Evolutionary conservation across 2,797 vertebrate species (phyloP).

Genomic region (Gambelia wislizenii): DNA sequence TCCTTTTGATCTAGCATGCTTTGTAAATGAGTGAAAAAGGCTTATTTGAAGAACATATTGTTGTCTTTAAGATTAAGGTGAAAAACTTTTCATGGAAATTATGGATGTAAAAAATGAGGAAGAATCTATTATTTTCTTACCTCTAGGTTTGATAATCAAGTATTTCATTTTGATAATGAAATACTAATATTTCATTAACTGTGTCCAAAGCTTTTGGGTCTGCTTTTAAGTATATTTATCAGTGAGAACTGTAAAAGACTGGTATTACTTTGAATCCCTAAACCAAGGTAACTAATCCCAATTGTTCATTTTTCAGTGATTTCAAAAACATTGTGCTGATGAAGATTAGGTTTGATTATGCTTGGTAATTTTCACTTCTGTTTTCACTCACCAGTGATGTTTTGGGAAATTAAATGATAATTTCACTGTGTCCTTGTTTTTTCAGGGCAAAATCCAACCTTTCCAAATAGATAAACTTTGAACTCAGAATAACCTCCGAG

Average conservation of each 20-base stretch:
- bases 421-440: slow-evolving; percentile 53
- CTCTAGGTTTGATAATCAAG: not conserved
- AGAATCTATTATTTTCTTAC: not conserved
- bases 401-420: slow-evolving; percentile 61
- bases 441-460: slow-evolving; percentile 46
- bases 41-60: slow-evolving; percentile 4
- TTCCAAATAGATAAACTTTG: slow-evolving; percentile 14
- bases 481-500: slow-evolving; percentile 24
- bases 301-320: slow-evolving; percentile 76
- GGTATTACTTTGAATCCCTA: slow-evolving; percentile 27
- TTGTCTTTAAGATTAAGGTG: slow-evolving; percentile 14
- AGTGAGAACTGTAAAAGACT: not conserved
- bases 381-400: slow-evolving; percentile 60
- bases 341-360: slow-evolving; percentile 73
- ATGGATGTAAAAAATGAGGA: not conserved
- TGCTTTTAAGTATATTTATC: slow-evolving; percentile 50
- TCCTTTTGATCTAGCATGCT: too few relatives aligned
- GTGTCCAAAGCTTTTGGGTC: slow-evolving; percentile 43
- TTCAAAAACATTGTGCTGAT: slow-evolving; percentile 67
- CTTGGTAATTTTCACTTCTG: slow-evolving; percentile 66
- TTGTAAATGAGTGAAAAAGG: too few relatives aligned
- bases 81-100: not conserved
- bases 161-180: not conserved
- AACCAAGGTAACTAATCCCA: slow-evolving; percentile 61
- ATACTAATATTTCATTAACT: slow-evolving; percentile 8